phyloP scores from a whole-genome alignment of 1,140 invertebrate species.

The Tribolium madens region DNA sequence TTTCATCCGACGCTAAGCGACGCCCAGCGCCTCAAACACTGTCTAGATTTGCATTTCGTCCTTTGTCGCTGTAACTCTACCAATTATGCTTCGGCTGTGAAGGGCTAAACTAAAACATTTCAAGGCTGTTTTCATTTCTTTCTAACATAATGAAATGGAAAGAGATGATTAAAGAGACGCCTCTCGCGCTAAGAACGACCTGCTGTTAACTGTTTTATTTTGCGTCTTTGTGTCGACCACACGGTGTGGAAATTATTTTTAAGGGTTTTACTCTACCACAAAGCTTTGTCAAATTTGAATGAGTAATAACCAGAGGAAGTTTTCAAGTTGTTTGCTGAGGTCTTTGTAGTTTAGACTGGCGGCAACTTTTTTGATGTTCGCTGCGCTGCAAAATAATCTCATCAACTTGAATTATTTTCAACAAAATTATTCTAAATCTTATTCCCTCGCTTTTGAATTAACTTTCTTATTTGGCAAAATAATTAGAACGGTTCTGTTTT shows the following conservation, averaged over 20 bases:
- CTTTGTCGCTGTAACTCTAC: constrained; percentile 52
- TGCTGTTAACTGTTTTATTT: constrained; percentile 53
- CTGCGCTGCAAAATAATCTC: neutral
- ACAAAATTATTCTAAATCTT: neutral
- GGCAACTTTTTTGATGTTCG: constrained; percentile 25
- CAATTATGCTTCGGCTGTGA: constrained; percentile 46
- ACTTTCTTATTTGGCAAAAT: too few relatives aligned
- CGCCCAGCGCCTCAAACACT: constrained; percentile 43
- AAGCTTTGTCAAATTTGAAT: constrained; percentile 52
- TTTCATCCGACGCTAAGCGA: constrained; percentile 47
- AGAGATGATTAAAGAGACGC: neutral
- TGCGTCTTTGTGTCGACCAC: constrained; percentile 52
- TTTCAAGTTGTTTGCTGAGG: constrained; percentile 50
- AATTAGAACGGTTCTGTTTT: too few relatives aligned
- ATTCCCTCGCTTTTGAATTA: too few relatives aligned
- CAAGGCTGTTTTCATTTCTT: neutral
- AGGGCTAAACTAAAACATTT: constrained; percentile 13
- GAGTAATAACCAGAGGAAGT: constrained; percentile 52
- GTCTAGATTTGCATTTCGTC: constrained; percentile 51
- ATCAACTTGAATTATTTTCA: neutral
- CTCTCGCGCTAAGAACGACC: constrained; percentile 24
- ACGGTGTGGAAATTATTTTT: constrained; percentile 53
- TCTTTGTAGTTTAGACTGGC: constrained; percentile 31
- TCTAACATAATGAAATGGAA: neutral
- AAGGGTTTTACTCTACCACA: constrained; percentile 48